Base-by-base conservation (phyloP, 2,888 invertebrate species). In the Troides helena region DNA sequence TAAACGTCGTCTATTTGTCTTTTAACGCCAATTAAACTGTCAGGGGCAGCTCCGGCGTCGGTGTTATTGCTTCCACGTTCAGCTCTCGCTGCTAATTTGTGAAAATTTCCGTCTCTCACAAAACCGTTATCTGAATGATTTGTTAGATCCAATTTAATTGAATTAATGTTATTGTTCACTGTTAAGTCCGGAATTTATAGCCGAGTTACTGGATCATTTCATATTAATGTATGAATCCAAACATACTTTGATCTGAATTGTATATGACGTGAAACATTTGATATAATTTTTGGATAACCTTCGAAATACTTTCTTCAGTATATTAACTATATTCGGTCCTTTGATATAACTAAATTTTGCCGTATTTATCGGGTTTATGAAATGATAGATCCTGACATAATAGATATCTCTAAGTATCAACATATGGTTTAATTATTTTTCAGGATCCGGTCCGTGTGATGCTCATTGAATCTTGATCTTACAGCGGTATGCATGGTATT, bases 21-120 rank as follows among this genome's bases (percentile, higher is more conserved):
- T 70, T 67, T 70, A 64, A 67, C 70, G 64, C 64, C 70, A 70
- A 67, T 70, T 70, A 70, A 70, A 70, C 70, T 70, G 70, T 70
- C 70, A 67, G 63, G 60, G 70, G 57, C 70, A 70, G 67, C 53
- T 25, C 46, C 60, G 69, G 39, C 68, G 62, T 23, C 61, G 53
- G 46, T 53, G 64, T 67, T 67, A 63, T 63, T 63, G 58, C 68
- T 65, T 53, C 69, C 21, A 65, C 68, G 71, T 65, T 65, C 57
- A 36, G 59, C 65, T 58, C 66, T 39, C 36, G 68, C 65, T 50
- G 65, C 65, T 71, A 71, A 71, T 71, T 71, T 66, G 71, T 65
- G 71, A 65, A 71, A 67, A 70, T 67, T 64, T 67, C 64, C 67
- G 59, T 61, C 39, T 53, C 30, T 56, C 67, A 61, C 69, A 57